Evolutionary conservation across 2,888 invertebrate species (phyloP), one percentile per base, ranked within the genome.

Genomic region (Cerceris rybyensis): DNA sequence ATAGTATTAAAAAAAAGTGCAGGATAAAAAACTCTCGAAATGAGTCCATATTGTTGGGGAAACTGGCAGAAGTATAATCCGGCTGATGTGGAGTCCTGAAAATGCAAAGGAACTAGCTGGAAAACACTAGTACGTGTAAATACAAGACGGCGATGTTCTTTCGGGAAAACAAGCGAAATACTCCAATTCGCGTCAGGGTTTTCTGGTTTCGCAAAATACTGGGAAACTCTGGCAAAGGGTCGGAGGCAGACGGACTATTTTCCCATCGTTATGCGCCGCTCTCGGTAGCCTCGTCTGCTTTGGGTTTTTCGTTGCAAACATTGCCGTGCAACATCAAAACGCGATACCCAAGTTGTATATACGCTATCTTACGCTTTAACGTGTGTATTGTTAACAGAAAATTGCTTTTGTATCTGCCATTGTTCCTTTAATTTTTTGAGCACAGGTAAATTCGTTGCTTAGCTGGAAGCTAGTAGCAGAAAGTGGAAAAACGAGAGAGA

Each of bases 151-250:
- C 46, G 49, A n/a, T 46, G 14, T 13, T 57, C 46, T 55, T 66
- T 57, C 66, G 57, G 13, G 39, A 14, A 46, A 57, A 66, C 49
- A 57, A 55, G 61, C 17, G 57, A 68, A 67, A 73, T 68, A 67
- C 67, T 68, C 67, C 73, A 17, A 73, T 50, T 72, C 49, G 43
- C 66, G 50, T 67, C 61, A 61, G 16, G 61, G 39, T n/a, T 61
- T 57, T 70, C 43, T 14, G 11, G 57, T 61, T 63, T 63, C 68
- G 41, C 28, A 17, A 42, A 54, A 71, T 13, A 41, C 14, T 28
- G 55, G 13, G 13, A 16, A 59, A 60, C 69, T 70, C 57, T 70
- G 66, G 42, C 57, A 59, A 28, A 28, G 28, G 28, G 28, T 28
- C 52, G 6, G 57, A 41, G 7, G 1, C 17, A 9, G 11, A 16